Conservation (phyloP, 2,113 vertebrate genomes). For the Hylia prasina region DNA sequence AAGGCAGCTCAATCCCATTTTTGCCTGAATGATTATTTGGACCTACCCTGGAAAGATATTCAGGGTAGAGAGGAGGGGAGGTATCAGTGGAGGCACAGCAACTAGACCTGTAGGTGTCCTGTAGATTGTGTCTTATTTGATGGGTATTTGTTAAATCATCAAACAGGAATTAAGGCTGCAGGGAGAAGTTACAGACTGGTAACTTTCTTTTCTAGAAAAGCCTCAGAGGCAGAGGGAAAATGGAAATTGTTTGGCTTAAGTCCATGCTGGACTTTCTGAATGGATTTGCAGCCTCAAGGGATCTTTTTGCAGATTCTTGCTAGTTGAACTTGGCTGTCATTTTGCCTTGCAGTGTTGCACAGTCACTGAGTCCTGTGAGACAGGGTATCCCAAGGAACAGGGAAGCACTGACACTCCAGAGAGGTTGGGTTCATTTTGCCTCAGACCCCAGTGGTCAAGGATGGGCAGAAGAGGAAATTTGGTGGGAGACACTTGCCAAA, state of each 20-base stretch:
- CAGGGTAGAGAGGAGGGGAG: neutral
- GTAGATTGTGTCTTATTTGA: neutral
- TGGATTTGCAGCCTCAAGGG: neutral
- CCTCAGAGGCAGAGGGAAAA: neutral
- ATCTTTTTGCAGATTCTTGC: neutral
- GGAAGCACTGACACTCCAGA: neutral
- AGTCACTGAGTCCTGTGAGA: neutral
- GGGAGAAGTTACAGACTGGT: neutral
- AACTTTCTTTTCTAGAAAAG: neutral
- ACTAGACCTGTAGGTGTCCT: neutral
- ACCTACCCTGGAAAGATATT: neutral
- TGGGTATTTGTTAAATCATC: neutral
- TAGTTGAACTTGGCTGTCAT: neutral
- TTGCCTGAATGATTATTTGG: neutral
- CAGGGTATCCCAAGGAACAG: neutral
- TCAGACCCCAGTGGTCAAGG: rapidly evolving
- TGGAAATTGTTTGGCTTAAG: neutral
- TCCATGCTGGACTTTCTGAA: neutral
- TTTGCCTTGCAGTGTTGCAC: neutral
- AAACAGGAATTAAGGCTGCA: neutral
- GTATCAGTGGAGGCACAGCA: neutral
- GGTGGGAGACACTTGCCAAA: neutral
- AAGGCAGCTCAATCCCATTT: neutral
- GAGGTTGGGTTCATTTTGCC: neutral
- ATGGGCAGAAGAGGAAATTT: neutral